Evolutionary conservation across 1,140 invertebrate genomes (phyloP), one percentile per base, ranked within the genome.

Genomic region (Drosophila sechellia): DNA sequence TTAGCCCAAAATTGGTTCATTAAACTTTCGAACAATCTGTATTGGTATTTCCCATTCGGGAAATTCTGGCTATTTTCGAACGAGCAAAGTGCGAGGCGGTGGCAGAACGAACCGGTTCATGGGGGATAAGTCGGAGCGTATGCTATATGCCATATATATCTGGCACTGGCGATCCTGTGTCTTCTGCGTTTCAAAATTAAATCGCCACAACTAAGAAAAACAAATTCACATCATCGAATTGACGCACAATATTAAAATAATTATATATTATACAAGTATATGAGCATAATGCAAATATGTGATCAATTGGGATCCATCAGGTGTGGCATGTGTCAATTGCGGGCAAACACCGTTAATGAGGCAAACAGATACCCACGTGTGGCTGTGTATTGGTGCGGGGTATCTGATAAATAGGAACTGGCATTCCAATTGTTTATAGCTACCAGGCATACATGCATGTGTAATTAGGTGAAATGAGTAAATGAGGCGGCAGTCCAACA

Each of bases 391-490:
- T 17, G 13, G 27, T 31, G 13, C 39, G 25, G 15, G 54, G 40
- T 60, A 52, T 53, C 48, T 75, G 72, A 76, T 66, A 76, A 57
- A 76, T 76, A 65, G 59, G 59, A 65, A 74, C 70, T 74, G 66
- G 71, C 25, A 31, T 64, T 34, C 58, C 37, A 40, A 60, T 52
- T 61, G 64, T 25, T 64, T 68, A 63, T 66, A 40, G 59, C 52
- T 34, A 52, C 37, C 48, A 50, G 31, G 12, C 54, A 39, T 42
- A 57, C 43, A 60, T 72, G 56, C 81, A 84, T 81, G 68, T 85
- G 79, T 81, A 87, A 79, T 84, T 84, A 68, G 76, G 53, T 81
- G 79, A 77, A 77, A 77, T 77, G 72, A 61, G 72, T 37, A 59
- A 72, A 70, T 70, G 66, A 70, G 66, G 64, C 65, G 58, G 46